Evolutionary conservation across 2,797 vertebrate species (phyloP), one percentile per base, ranked within the genome.

Genomic region (Sebastes elongatus): DNA sequence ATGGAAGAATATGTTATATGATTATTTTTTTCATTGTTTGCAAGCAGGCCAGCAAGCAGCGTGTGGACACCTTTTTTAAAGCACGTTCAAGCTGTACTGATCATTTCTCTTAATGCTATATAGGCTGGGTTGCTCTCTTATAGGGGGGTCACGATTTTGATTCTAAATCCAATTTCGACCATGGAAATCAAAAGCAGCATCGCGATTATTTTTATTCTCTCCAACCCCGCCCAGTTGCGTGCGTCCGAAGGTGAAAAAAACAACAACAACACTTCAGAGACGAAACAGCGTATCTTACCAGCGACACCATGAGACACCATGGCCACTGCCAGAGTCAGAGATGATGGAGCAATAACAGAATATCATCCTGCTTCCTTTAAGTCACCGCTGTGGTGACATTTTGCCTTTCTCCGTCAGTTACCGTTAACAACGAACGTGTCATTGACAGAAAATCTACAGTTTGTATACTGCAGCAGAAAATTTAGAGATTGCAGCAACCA

Each of bases 361-460:
- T 11, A 35, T 35, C 33, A 4, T 35, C 33, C 33, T 35, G 33
- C 33, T 35, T 35, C 10, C 10, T 0, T 1, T 35, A 35, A 35
- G 10, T 35, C 33, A 35, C 10, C 2, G 33, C 35, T 38, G 13
- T 38, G 35, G 13, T 0, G 13, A 14, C 0, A 14, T 38, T 38
- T 14, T 38, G 13, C 13, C 35, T 38, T 38, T 38, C 13, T 0
- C 35, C 4, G 13, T 2, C 0, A 38, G 35, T 38, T 38, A 38
- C 4, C 4, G 35, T 38, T 0, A 14, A 38, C 35, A 14, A 35
- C 33, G 4, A 35, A 35, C 4, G 10, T 35, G 0, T 0, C 33
- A 2, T 35, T 35, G 13, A 38, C 35, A 38, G 35, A 38, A 0
- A 38, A 38, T 0, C 33, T 11, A 0, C 2, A 38, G 35, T 38